A percentile compares a stretch with the other conserved stretches of the same genome.
Conservation (phyloP, 1,140 invertebrate species). For the Lordiphosa stackelbergi region DNA sequence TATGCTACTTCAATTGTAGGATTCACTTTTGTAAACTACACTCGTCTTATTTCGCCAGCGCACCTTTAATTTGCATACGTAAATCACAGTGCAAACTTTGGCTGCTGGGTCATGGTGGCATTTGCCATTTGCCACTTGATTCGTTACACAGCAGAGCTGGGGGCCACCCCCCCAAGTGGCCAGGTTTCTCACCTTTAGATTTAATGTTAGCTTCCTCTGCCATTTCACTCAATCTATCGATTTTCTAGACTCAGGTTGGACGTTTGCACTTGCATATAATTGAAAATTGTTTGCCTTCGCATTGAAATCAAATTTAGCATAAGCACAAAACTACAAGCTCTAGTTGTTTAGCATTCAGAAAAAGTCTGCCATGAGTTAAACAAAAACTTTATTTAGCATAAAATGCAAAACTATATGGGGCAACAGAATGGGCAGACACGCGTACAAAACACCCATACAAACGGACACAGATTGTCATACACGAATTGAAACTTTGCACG, state of each 20-base stretch:
- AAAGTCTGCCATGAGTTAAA: constrained; percentile 27
- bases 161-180: neutral
- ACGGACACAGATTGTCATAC: constrained; percentile 28
- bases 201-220: constrained; percentile 21
- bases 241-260: constrained; percentile 43
- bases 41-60: no score
- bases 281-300: constrained; percentile 36
- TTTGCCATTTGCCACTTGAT: constrained; percentile 62
- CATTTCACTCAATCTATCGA: constrained; percentile 37
- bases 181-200: constrained; percentile 42
- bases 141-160: constrained; percentile 15
- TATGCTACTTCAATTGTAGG: no score
- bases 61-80: neutral
- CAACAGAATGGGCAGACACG: constrained; percentile 24
- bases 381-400: constrained; percentile 44
- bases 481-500: constrained; percentile 70
- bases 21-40: no score
- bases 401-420: constrained; percentile 32
- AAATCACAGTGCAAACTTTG: constrained; percentile 2
- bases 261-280: constrained; percentile 40
- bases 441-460: constrained; percentile 30
- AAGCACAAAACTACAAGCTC: constrained; percentile 26
- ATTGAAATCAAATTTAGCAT: constrained; percentile 62
- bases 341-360: constrained; percentile 30
- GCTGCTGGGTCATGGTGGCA: constrained; percentile 35